Evolutionary conservation across 2,113 vertebrate genomes (phyloP).

Genomic region (Agelaius phoeniceus): DNA sequence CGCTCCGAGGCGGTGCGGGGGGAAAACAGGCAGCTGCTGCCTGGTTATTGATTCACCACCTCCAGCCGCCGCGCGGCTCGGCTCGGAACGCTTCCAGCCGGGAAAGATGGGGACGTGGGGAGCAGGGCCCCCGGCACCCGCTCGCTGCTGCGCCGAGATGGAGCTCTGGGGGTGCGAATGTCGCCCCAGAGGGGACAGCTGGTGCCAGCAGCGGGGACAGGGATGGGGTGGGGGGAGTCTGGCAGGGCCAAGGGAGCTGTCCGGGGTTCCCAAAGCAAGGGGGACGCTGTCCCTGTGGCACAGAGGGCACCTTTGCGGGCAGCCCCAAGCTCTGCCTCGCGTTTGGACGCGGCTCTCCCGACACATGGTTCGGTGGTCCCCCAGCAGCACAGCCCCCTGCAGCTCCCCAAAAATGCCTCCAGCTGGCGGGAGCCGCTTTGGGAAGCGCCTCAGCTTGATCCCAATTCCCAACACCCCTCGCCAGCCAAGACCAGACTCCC

Average conservation of each 20-base stretch:
- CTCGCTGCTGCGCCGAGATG: background rate
- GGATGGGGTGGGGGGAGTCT: background rate
- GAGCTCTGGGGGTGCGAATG: background rate
- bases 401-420: background rate
- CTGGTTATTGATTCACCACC: constrained; percentile 38
- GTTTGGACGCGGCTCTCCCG: background rate
- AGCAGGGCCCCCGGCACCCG: background rate
- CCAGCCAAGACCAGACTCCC: background rate
- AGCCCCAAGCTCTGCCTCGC: background rate
- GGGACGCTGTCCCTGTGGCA: background rate
- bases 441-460: background rate
- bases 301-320: background rate
- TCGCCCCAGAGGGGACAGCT: background rate
- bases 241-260: background rate
- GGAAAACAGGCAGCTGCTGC: constrained; percentile 8
- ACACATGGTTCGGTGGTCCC: background rate
- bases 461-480: background rate
- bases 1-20: background rate
- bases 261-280: fast-evolving
- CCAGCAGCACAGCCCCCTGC: background rate
- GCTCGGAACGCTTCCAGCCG: background rate
- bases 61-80: background rate
- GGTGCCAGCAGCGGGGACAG: background rate
- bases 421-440: background rate
- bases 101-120: background rate